Conservation (phyloP, 92 coral and sea anemone species). For the Virgularia gustaviana region DNA sequence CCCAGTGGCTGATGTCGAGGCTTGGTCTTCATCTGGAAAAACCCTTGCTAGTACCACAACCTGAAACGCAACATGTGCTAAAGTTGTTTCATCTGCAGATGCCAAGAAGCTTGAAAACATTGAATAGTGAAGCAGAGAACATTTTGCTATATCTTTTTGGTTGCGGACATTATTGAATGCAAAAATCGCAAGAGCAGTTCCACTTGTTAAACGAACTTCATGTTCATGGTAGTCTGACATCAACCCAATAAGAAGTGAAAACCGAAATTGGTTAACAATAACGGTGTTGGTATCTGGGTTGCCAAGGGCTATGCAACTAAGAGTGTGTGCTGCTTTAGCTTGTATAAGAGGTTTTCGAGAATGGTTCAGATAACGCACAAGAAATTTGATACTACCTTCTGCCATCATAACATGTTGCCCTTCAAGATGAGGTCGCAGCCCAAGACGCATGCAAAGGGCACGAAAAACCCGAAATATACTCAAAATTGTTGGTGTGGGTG, state of each 20-base stretch:
- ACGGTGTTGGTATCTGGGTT: constrained; percentile 77
- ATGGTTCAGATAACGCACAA: constrained; percentile 72
- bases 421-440: constrained; percentile 76
- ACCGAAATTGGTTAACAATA: constrained; percentile 64
- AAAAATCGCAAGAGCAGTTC: constrained; percentile 79
- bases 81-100: constrained; percentile 63
- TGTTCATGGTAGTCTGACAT: constrained; percentile 73
- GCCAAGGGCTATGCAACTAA: constrained; percentile 85
- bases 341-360: constrained; percentile 76
- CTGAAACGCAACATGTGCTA: constrained; percentile 84
- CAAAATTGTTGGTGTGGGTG: constrained; percentile 72
- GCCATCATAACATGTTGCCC: constrained; percentile 67
- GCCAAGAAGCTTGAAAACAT: constrained; percentile 67
- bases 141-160: constrained; percentile 77
- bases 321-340: constrained; percentile 88
- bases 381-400: constrained; percentile 74
- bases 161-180: constrained; percentile 85
- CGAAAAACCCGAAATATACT: constrained; percentile 84
- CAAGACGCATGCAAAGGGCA: constrained; percentile 72
- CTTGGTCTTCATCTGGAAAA: constrained; percentile 92
- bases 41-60: constrained; percentile 78
- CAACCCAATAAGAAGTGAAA: constrained; percentile 64
- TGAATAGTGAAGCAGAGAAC: constrained; percentile 77
- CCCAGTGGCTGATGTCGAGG: constrained; percentile 80
- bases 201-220: constrained; percentile 72